Percentiles rank a stretch among this genome's conserved stretches.
Conservation (phyloP, 2,888 invertebrate genomes). For the Acanthosoma haemorrhoidale region DNA sequence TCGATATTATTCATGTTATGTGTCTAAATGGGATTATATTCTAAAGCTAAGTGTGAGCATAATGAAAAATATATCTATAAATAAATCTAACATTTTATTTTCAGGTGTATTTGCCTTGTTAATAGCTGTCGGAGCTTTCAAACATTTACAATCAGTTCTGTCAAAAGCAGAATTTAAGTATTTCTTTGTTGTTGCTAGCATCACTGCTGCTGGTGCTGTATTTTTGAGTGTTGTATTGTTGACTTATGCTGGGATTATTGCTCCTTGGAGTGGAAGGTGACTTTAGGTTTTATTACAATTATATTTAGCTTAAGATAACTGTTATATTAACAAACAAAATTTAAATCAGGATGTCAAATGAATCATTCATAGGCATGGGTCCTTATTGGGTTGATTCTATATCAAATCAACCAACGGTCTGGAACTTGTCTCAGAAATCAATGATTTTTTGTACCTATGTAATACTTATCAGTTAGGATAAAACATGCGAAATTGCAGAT, state of each 20-base stretch:
- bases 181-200: conserved; percentile 71
- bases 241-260: conserved; percentile 92
- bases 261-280: conserved; percentile 87
- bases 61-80: too few relatives aligned
- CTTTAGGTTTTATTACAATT: background rate
- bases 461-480: too few relatives aligned
- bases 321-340: background rate
- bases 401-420: too few relatives aligned
- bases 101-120: conserved; percentile 90
- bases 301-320: background rate
- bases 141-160: conserved; percentile 79
- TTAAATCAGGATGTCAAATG: too few relatives aligned
- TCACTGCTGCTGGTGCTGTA: conserved; percentile 70
- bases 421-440: too few relatives aligned
- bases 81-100: conserved; percentile 41
- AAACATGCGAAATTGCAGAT: too few relatives aligned
- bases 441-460: too few relatives aligned
- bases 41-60: too few relatives aligned
- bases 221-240: conserved; percentile 78
- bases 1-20: conserved; percentile 17
- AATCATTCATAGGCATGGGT: too few relatives aligned
- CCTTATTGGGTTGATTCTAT: too few relatives aligned
- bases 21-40: background rate
- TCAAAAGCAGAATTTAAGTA: conserved; percentile 86
- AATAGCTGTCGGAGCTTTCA: conserved; percentile 79